Evolutionary conservation across 2,888 invertebrate species (phyloP), one percentile per base, ranked within the genome.

Genomic region (Lumbricus terrestris): DNA sequence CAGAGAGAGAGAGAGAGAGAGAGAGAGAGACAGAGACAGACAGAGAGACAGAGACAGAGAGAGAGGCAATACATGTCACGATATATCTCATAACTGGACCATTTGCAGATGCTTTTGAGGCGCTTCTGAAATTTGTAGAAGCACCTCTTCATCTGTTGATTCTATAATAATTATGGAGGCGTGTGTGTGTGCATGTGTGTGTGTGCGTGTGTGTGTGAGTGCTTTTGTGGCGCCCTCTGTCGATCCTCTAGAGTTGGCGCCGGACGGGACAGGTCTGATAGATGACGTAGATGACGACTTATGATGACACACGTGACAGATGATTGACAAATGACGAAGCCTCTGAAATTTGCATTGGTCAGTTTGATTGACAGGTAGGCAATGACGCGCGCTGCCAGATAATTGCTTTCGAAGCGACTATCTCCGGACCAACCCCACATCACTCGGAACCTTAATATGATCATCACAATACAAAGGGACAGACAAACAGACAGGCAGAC

Each of bases 341-440:
- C 35, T 16, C 85, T 85, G 85, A 34, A 34, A 37, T 85, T 37
- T 85, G 85, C 85, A 23, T 85, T 85, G 85, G 37, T 4, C 35
- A 8, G 34, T 37, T 85, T 85, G 85, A 85, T 85, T 85, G 85
- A 85, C 85, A 85, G 69, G 85, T 34, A 40, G 85, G 35, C 85
- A 85, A 23, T 35, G 85, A 85, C 35, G 34, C 85, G 18, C 34
- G 34, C 85, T 85, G 35, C 85, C 34, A 85, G 35, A 85, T 85
- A 85, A 85, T 85, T 85, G 85, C 85, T 37, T 85, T 85, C 85
- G 37, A 85, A 85, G n/a, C 69, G 69, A 69, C 69, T 69, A n/a
- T 69, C 69, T 69, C 69, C 69, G 69, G n/a, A 69, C 69, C n/a
- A n/a, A n/a, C 69, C 69, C 69, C 29, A 29, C 29, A 69, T 69